Conservation (phyloP, 1,140 invertebrate species). For the Formica selysi region DNA sequence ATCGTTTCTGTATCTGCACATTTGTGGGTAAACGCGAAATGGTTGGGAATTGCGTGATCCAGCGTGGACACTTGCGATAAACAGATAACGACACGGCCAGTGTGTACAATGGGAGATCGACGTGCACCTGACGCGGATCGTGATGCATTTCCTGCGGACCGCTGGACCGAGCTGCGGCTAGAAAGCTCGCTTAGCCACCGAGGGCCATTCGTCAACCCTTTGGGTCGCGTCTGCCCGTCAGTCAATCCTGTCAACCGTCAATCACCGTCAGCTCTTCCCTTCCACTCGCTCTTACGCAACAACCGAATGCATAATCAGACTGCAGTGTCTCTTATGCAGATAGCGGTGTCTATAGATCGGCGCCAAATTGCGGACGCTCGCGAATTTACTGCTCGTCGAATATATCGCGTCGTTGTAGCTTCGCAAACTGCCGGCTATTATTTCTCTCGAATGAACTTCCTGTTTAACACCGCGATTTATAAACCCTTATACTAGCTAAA, state of each 20-base stretch:
- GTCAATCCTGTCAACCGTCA: conserved; percentile 76
- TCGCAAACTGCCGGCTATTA: conserved; percentile 60
- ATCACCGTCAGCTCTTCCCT: conserved; percentile 71
- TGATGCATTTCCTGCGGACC: conserved; percentile 67
- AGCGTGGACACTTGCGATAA: conserved; percentile 65
- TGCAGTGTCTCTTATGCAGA: conserved; percentile 64
- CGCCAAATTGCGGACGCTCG: conserved; percentile 60
- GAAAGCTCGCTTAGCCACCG: conserved; percentile 59
- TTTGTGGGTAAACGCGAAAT: conserved; percentile 60
- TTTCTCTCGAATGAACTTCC: conserved; percentile 42
- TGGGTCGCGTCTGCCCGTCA: conserved; percentile 75
- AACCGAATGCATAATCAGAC: conserved; percentile 71
- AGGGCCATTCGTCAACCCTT: conserved; percentile 76
- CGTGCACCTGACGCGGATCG: conserved; percentile 75
- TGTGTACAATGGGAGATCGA: conserved; percentile 67
- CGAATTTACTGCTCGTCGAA: conserved; percentile 61
- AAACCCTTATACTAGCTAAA: conserved; percentile 30
- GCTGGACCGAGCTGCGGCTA: conserved; percentile 60
- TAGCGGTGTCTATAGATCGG: conserved; percentile 59
- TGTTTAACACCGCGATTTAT: conserved; percentile 56
- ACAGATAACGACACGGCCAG: conserved; percentile 66
- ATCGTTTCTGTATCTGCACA: conserved; percentile 39
- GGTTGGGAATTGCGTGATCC: conserved; percentile 60
- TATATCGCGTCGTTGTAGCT: conserved; percentile 54
- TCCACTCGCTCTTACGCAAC: conserved; percentile 58